Evolutionary conservation across 2,888 invertebrate genomes (phyloP).

Genomic region (Nephrocerus scutellatus): DNA sequence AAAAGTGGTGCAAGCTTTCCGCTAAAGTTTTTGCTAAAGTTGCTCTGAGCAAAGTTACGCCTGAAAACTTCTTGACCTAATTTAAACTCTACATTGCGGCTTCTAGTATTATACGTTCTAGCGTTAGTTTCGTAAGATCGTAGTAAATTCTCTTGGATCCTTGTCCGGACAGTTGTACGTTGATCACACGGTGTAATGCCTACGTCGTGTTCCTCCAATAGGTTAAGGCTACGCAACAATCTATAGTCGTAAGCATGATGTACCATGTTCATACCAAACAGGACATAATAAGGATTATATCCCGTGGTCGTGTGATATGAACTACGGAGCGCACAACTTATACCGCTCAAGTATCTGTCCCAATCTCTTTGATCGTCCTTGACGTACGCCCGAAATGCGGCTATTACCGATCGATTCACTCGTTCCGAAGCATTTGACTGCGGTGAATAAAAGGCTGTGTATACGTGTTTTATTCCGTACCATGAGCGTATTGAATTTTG

Average conservation of each 20-base stretch:
- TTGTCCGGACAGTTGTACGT: too few species aligned
- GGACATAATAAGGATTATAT: slow-evolving; percentile 12
- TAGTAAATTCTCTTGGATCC: too few species aligned
- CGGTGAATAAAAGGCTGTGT: slow-evolving; percentile 30
- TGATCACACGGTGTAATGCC: too few species aligned
- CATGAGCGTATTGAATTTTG: slow-evolving; percentile 17
- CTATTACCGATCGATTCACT: slow-evolving; percentile 30
- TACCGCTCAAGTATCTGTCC: slow-evolving; percentile 13
- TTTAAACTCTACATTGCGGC: too few species aligned
- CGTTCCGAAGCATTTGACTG: slow-evolving; percentile 36
- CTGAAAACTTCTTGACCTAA: too few species aligned
- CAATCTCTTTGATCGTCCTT: slow-evolving; percentile 16
- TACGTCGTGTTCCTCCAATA: too few species aligned
- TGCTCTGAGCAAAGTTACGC: too few species aligned
- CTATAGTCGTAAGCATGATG: slow-evolving; percentile 8
- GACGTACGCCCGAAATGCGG: slow-evolving; percentile 23
- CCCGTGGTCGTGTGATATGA: slow-evolving; percentile 11
- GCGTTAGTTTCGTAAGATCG: too few species aligned
- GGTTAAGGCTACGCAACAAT: too few species aligned
- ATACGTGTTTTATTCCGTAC: slow-evolving; percentile 16
- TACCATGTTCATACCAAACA: slow-evolving; percentile 14
- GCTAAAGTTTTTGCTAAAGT: too few species aligned
- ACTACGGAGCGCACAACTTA: slow-evolving; percentile 13
- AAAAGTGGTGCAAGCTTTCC: too few species aligned
- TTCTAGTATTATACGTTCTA: too few species aligned